Base-by-base conservation (phyloP, 2,797 vertebrate species). In the Malurus leucopterus region DNA sequence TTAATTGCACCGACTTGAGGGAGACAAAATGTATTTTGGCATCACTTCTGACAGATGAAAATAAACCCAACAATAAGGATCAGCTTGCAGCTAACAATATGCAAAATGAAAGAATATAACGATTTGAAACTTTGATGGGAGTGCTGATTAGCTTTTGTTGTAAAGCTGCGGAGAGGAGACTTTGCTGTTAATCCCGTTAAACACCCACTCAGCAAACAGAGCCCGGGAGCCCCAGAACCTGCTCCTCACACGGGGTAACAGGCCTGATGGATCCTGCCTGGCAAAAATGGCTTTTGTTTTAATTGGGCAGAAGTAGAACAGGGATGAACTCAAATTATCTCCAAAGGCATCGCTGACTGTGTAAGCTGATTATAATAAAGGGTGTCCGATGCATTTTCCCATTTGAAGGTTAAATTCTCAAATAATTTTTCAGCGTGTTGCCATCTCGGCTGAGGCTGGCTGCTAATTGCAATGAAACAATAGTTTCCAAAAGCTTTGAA, bases 361-460 rank as follows among this genome's bases (percentile, higher is more conserved):
- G 40, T 92, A 95, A 96, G 91, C 95, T 92, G 91, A 96, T 96
- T 96, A 94, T 62, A 92, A 91, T 90, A 86, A 92, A 94, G 86
- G 81, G 75, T 84, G 54, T 75, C 88, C 93, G 91, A 89, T 89
- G 85, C 84, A 93, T 96, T 96, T 95, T 94, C 93, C 93, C 95
- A 96, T 96, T 87, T 95, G 95, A 98, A 98, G 97, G 96, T 97
- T 97, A 96, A 97, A 97, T 96, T 96, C 95, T 92, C 96, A 96
- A 97, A 97, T 98, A 98, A 96, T 96, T 95, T 95, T 95, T 92
- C 93, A 94, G 92, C 79, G 32, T 95, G 94, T 88, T 96, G 93
- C 92, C 93, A 86, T 94, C 82, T 94, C 91, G 93, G 68, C 75
- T 76, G 89, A 96, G 93, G 63, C 62, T n/a, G 46, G 79, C 46